Evolutionary conservation across 1,140 invertebrate species (phyloP).

Genomic region (Drosophila lacteicornis): DNA sequence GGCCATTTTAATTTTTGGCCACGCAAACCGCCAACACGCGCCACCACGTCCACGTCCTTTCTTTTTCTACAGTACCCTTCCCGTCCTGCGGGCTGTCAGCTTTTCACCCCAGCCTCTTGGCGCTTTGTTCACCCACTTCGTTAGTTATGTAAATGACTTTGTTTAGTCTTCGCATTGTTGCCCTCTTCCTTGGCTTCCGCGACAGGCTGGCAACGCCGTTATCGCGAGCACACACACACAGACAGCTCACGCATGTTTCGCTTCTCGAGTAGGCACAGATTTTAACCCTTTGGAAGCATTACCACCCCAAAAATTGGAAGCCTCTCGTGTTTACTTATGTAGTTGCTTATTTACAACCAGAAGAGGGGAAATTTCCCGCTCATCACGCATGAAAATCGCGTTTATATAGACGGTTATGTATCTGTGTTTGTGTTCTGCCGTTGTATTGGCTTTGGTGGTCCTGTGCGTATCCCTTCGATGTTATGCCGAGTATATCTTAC

Average conservation of each 20-base stretch:
- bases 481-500: constrained; percentile 11
- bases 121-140: constrained; percentile 73
- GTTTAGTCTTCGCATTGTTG: constrained; percentile 66
- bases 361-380: constrained; percentile 75
- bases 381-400: constrained; percentile 74
- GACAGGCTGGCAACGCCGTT: constrained; percentile 74
- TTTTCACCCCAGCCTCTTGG: constrained; percentile 6
- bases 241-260: constrained; percentile 63
- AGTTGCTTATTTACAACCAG: constrained; percentile 44
- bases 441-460: constrained; percentile 17
- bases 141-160: constrained; percentile 82
- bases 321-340: constrained; percentile 37
- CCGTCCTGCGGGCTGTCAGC: background rate
- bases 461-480: constrained; percentile 40
- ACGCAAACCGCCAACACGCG: constrained; percentile 63
- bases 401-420: constrained; percentile 28
- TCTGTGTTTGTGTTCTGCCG: constrained; percentile 16
- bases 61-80: background rate
- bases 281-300: constrained; percentile 72
- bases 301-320: constrained; percentile 58
- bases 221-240: constrained; percentile 30
- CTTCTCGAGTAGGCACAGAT: constrained; percentile 64
- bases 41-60: constrained; percentile 33
- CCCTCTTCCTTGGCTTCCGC: constrained; percentile 42
- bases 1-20: constrained; percentile 62